These are phyloP conservation scores for Neodiprion fabricii DNA, from an alignment of 1,140 invertebrate species.

Conservation along the genomic window DNA sequence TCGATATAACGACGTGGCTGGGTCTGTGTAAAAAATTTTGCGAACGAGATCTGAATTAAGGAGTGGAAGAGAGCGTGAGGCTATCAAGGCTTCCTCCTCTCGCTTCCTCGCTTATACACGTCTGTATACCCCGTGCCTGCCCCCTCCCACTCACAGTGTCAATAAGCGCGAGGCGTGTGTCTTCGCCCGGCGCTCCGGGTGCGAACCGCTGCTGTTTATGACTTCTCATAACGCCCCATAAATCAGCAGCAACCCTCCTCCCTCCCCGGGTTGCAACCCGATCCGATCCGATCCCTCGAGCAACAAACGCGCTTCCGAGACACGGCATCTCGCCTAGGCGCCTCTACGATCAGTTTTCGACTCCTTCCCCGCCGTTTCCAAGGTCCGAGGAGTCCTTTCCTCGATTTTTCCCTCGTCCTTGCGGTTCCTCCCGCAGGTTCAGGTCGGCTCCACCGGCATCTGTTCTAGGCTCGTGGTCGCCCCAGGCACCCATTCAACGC, in stretches of 20 bases:
- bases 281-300: constrained; percentile 6
- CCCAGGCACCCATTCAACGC: constrained; percentile 47
- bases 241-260: constrained; percentile 48
- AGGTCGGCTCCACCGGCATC: constrained; percentile 9
- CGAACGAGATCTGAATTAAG: constrained; percentile 40
- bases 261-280: background rate
- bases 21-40: constrained; percentile 28
- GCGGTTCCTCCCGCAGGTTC: constrained; percentile 1
- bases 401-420: background rate
- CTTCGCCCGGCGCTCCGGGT: constrained; percentile 36
- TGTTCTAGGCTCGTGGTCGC: constrained; percentile 33
- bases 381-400: no score
- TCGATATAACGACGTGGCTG: background rate
- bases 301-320: background rate
- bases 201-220: constrained; percentile 57
- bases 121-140: background rate
- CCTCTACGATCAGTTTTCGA: no score
- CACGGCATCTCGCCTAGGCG: no score
- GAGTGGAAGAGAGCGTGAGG: constrained; percentile 24
- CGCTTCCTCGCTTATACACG: background rate
- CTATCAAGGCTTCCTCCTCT: background rate
- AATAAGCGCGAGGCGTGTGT: constrained; percentile 10
- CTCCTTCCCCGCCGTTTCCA: no score
- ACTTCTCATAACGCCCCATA: constrained; percentile 59
- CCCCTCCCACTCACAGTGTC: background rate